Percentiles rank a stretch among this genome's conserved stretches.
Evolutionary conservation across 2,113 vertebrate species (phyloP).

Genomic region (Cygnus atratus): DNA sequence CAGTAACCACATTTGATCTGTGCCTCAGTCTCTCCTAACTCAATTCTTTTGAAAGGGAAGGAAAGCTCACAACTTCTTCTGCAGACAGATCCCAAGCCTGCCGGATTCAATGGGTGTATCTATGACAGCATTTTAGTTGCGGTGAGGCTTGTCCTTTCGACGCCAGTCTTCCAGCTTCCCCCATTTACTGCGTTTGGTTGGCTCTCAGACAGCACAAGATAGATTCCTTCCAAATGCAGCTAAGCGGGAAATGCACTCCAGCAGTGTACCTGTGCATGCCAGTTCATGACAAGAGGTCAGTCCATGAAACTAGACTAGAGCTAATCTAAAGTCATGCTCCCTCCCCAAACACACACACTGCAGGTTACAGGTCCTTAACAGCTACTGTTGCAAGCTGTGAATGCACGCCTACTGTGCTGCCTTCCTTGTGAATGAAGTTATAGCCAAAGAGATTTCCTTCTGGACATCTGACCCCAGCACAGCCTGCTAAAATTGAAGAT

Average conservation of each 20-base stretch:
- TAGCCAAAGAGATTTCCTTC: background rate
- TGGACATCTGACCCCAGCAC: background rate
- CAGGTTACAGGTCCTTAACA: background rate
- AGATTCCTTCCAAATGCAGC: background rate
- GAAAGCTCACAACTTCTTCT: background rate
- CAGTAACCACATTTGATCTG: background rate
- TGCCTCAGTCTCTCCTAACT: background rate
- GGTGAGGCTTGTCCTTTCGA: background rate
- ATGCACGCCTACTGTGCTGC: fast-evolving
- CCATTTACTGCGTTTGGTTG: background rate
- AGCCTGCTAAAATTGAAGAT: background rate
- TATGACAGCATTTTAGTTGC: background rate
- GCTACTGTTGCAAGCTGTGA: background rate
- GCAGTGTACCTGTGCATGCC: background rate
- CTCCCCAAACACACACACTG: background rate
- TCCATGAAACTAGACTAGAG: background rate
- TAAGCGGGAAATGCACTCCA: background rate
- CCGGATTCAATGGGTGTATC: background rate
- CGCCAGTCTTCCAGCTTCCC: background rate
- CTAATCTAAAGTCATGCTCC: background rate
- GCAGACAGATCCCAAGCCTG: background rate
- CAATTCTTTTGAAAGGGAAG: background rate
- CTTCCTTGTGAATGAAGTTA: background rate
- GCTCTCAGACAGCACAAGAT: background rate
- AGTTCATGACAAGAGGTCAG: background rate